phyloP scores from a whole-genome alignment of 2,888 invertebrate genomes.

The Apamea anceps region DNA sequence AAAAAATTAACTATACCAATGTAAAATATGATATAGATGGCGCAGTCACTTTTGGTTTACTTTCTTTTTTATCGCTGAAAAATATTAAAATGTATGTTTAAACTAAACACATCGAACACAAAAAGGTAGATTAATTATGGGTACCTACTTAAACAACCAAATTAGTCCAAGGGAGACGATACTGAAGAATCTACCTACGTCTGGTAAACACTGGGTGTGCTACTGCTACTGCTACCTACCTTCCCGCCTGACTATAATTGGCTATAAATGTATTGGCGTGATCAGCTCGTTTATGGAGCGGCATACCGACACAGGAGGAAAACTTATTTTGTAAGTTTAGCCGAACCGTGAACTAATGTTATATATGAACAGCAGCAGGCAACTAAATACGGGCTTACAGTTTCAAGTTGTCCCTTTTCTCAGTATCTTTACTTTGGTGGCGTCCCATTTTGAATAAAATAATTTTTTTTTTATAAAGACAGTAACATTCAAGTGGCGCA shows the following conservation, averaged over 20 bases:
- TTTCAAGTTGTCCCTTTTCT: conserved; percentile 3
- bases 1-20: conserved; percentile 70
- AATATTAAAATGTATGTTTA: conserved; percentile 3
- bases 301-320: background rate
- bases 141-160: background rate
- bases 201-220: background rate
- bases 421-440: background rate
- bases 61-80: conserved; percentile 55
- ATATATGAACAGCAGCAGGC: background rate
- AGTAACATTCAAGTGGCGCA: background rate
- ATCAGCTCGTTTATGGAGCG: background rate
- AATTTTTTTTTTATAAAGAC: background rate
- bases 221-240: background rate
- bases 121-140: background rate
- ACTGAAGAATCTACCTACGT: background rate
- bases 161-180: background rate
- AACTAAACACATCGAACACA: background rate
- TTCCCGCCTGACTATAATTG: background rate
- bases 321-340: background rate
- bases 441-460: conserved; percentile 36
- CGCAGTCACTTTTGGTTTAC: conserved; percentile 56
- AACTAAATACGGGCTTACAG: conserved; percentile 35
- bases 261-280: too few relatives aligned
- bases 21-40: conserved; percentile 79
- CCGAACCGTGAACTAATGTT: background rate